Base-by-base conservation (phyloP, 2,888 invertebrate genomes). In the Helleia helle region DNA sequence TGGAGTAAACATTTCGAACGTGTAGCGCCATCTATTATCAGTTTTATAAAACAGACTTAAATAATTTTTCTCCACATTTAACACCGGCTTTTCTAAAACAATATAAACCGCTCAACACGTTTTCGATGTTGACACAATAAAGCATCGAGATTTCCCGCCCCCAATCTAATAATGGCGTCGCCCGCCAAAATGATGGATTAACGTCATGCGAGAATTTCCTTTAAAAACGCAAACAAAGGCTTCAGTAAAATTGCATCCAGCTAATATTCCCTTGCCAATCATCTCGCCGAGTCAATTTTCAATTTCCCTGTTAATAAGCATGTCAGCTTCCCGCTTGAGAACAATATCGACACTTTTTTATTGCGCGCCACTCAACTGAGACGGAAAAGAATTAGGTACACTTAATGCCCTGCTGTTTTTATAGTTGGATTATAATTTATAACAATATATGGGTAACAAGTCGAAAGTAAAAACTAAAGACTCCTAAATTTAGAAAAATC, bases 181-280 rank as follows among this genome's bases (percentile, higher is more conserved):
- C 52, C 47, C 51, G 56, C 49, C 51, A 53, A 57, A 58, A 69
- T 81, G 80, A 81, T 80, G 80, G 81, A 83, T 83, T 77, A 80
- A 67, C 72, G 77, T 80, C 80, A 77, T 59, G 55, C 60, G 61
- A 55, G 62, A 62, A 59, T 66, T 67, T 65, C 63, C 63, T 68
- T 71, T 65, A 62, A 67, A 71, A 75, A 71, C 59, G 65, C 66
- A 71, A 75, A 73, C 72, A 71, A 56, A 50, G 60, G 59, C 50
- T 56, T 59, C 56, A 62, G 68, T 58, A 67, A 74, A 68, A 74
- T 71, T 74, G 76, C 77, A 77, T 68, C 70, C 59, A 66, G 77
- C 74, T 76, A 79, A 81, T 80, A 79, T 77, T 76, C 71, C 72
- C 74, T 72, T 81, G 81, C 83, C 83, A 83, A 83, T 83, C 83